A percentile compares a stretch with the other conserved stretches of the same genome.
Evolutionary conservation across 92 coral and sea anemone genomes (phyloP).

Genomic region (Epizoanthus ramosus): DNA sequence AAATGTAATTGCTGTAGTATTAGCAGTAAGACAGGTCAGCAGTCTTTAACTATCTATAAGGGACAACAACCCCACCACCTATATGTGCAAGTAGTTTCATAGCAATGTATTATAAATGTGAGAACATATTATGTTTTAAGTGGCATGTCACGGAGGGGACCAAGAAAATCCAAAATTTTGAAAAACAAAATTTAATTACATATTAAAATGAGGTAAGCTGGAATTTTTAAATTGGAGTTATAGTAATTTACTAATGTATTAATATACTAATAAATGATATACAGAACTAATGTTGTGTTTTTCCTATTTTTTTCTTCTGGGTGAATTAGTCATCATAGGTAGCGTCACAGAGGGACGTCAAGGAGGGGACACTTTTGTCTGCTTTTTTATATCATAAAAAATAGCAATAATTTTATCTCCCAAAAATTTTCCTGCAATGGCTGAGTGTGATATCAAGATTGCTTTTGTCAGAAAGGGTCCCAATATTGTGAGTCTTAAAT

Average conservation of each 20-base stretch:
- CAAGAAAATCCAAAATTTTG: background rate
- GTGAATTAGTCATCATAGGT: background rate
- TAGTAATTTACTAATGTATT: background rate
- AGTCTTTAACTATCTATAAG: slow-evolving; percentile 9
- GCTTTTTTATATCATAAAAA: too few relatives aligned
- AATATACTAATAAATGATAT: slow-evolving; percentile 27
- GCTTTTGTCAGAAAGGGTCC: too few relatives aligned
- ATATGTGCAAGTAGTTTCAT: background rate
- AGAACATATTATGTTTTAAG: too few relatives aligned
- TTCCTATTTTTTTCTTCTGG: background rate
- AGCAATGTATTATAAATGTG: background rate
- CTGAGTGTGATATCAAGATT: too few relatives aligned
- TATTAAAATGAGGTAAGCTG: too few relatives aligned
- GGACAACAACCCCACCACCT: background rate
- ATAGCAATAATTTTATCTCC: too few relatives aligned
- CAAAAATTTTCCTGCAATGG: too few relatives aligned
- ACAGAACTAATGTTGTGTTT: slow-evolving; percentile 1
- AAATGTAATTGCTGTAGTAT: slow-evolving; percentile 10
- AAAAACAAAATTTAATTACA: too few relatives aligned
- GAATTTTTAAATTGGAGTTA: too few relatives aligned
- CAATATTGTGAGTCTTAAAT: too few relatives aligned
- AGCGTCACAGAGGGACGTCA: slow-evolving; percentile 11
- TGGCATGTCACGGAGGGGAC: slow-evolving; percentile 33
- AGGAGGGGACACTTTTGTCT: slow-evolving; percentile 24
- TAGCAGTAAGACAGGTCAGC: slow-evolving; percentile 27